Conservation (phyloP, 2,797 vertebrate genomes). For the Sebastolobus altivelis region DNA sequence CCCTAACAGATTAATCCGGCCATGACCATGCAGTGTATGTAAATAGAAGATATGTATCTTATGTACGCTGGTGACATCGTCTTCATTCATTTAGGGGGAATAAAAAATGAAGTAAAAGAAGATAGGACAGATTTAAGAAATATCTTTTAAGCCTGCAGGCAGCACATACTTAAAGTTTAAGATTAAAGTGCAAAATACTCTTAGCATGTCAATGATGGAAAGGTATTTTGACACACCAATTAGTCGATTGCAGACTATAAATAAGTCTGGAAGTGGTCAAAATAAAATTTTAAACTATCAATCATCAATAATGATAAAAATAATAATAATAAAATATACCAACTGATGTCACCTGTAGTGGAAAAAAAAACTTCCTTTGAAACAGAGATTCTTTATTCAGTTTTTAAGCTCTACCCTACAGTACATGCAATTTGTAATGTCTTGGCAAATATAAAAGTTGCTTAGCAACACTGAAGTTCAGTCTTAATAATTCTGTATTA, state of each 20-base stretch:
- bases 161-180: not conserved
- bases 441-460: conserved; percentile 1
- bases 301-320: not conserved
- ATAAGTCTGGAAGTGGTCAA: not conserved
- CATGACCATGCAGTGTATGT: not conserved
- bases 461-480: not conserved
- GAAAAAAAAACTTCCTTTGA: not conserved
- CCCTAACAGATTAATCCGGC: not conserved
- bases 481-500: not conserved
- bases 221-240: not conserved
- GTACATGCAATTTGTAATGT: not conserved
- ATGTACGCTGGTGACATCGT: not conserved
- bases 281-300: not conserved
- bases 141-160: not conserved
- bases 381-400: not conserved
- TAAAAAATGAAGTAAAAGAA: not conserved
- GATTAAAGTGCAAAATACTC: not conserved
- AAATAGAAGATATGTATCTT: not conserved
- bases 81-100: not conserved
- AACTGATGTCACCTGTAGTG: too few species aligned
- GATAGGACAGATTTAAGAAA: not conserved
- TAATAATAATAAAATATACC: not conserved
- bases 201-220: too few species aligned
- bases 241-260: not conserved
- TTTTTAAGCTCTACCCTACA: not conserved